Evolutionary conservation across 2,888 invertebrate genomes (phyloP), one percentile per base, ranked within the genome.

Genomic region (Noctua janthina): DNA sequence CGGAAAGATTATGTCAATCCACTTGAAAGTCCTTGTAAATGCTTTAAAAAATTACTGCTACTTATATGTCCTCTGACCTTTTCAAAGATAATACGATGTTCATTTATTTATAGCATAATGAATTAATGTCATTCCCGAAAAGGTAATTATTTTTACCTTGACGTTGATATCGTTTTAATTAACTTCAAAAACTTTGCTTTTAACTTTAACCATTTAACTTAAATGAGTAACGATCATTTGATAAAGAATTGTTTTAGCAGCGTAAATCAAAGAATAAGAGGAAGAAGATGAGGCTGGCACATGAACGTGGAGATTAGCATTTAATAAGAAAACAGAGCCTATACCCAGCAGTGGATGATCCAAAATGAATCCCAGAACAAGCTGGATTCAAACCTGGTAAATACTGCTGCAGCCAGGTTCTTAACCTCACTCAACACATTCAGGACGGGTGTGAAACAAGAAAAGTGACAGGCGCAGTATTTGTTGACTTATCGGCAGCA

Each of bases 61-160:
- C 54, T 10, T 56, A 23, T 23, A 56, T 54, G 2, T 17, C 15
- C 2, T 56, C 17, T 13, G 35, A 49, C 17, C 43, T 29, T n/a
- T 46, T 4, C 17, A 51, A 71, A 49, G 17, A 46, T 4, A 68
- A 70, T 13, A 13, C 54, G 35, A 71, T 8, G 35, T 35, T 70
- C 11, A 13, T 51, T 51, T 35, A 54, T 35, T n/a, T 56, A 10
- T 29, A 74, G 2, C n/a, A n/a, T 71, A 51, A 15, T 20, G 3
- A 43, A 66, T 77, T 66, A 54, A 78, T 54, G 17, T 20, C 13
- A n/a, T 46, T n/a, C 20, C 15, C 6, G 56, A 79, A 80, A 43
- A 69, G 1, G n/a, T 20, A 7, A 35, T 43, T 29, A 29, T 29
- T 29, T 73, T 20, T 23, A 11, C 49, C 5, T 20, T 29, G 17